phyloP scores from a whole-genome alignment of 2,113 vertebrate genomes.

The Pseudorasbora parva region DNA sequence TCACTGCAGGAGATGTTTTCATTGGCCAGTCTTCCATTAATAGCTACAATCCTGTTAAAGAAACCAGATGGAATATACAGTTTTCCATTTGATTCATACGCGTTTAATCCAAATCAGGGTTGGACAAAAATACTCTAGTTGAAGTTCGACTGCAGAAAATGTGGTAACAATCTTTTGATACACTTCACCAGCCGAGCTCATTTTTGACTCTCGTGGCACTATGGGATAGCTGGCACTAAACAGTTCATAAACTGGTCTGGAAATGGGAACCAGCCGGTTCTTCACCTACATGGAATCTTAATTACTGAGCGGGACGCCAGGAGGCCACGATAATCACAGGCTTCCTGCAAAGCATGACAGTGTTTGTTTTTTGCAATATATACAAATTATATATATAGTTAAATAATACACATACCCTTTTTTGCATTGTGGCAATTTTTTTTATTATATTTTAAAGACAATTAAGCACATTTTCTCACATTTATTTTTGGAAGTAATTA shows the following conservation, averaged over 20 bases:
- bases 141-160: neutral
- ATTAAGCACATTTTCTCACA: neutral
- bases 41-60: neutral
- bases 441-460: neutral
- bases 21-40: constrained; percentile 10
- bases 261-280: constrained; percentile 20
- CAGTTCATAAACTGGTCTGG: neutral
- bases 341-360: neutral
- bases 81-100: neutral
- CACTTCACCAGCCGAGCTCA: neutral
- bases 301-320: neutral
- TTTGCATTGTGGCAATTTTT: neutral
- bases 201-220: neutral
- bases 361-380: neutral
- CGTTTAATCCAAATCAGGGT: neutral
- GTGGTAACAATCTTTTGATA: neutral
- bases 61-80: neutral
- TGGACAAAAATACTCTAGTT: neutral
- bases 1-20: constrained; percentile 25
- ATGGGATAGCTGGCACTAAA: neutral
- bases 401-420: neutral
- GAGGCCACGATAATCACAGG: neutral
- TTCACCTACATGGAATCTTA: constrained; percentile 10
- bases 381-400: neutral
- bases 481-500: too few species aligned